Percentiles rank a stretch among this genome's conserved stretches.
Conservation (phyloP, 1,140 invertebrate species). For the Megalopta genalis region DNA sequence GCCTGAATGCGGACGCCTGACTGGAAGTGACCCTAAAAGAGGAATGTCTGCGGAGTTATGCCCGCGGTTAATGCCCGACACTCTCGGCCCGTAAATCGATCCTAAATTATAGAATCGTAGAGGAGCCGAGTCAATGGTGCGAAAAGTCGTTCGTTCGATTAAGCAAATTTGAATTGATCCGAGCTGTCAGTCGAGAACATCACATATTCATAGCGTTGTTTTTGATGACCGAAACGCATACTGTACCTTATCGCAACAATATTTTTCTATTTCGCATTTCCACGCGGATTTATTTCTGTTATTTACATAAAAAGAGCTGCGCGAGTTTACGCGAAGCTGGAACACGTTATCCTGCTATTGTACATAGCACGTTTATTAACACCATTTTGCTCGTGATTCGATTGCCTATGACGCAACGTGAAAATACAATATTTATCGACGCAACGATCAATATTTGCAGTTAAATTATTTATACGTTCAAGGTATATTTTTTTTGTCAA, state of each 20-base stretch:
- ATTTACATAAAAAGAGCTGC: not conserved
- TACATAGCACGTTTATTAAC: not conserved
- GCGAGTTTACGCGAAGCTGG: not conserved
- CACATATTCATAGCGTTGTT: no score
- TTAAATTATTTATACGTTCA: no score
- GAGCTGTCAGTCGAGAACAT: not conserved
- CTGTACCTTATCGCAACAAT: not conserved
- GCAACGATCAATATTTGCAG: no score
- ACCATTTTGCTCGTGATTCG: no score
- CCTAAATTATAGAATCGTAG: conserved; percentile 57
- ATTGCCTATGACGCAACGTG: no score
- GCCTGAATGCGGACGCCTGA: conserved; percentile 42
- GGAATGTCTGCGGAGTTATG: conserved; percentile 68
- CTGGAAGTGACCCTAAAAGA: conserved; percentile 59
- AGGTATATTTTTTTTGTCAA: no score
- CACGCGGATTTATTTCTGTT: not conserved
- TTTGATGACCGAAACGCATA: not conserved
- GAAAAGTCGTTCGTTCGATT: conserved; percentile 64
- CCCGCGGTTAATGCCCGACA: conserved; percentile 63
- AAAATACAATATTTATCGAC: no score
- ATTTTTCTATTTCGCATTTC: not conserved
- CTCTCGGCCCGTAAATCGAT: conserved; percentile 65
- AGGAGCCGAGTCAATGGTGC: conserved; percentile 27
- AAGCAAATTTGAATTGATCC: conserved; percentile 68
- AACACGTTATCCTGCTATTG: not conserved